A percentile compares a stretch with the other conserved stretches of the same genome.
Evolutionary conservation across 1,140 invertebrate species (phyloP).

Genomic region (Laodelphax striatellus): DNA sequence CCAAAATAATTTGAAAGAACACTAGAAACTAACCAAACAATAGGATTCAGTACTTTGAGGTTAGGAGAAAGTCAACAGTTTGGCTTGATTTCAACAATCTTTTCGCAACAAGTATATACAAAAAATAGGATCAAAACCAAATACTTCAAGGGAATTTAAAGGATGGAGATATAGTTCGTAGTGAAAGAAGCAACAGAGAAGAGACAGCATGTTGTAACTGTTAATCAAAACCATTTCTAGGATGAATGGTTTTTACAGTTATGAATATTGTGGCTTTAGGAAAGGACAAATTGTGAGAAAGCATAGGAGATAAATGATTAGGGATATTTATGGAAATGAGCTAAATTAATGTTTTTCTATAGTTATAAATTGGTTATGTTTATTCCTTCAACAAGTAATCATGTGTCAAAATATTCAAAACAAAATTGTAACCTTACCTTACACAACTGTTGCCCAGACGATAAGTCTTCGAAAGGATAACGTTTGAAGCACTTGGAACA

Average conservation of each 20-base stretch:
- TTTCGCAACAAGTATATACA: not conserved
- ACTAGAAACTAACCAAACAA: not conserved
- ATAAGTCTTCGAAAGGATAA: slow-evolving; percentile 91
- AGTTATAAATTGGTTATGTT: not conserved
- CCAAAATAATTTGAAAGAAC: no score
- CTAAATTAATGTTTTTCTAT: no score
- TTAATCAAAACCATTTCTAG: no score
- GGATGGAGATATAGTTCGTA: no score
- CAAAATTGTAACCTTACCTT: slow-evolving; percentile 54
- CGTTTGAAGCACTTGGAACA: slow-evolving; percentile 90
- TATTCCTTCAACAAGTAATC: not conserved
- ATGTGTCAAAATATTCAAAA: not conserved
- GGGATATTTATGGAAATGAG: no score
- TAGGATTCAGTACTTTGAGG: not conserved
- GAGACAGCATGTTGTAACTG: no score
- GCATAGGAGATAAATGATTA: no score
- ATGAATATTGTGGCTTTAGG: no score
- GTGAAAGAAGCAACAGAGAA: no score
- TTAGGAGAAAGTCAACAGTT: not conserved
- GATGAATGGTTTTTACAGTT: no score
- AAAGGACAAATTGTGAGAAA: no score
- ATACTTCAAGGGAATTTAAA: no score
- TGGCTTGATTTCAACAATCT: not conserved
- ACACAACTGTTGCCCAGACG: slow-evolving; percentile 87
- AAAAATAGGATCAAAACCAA: not conserved